Conservation (phyloP, 2,888 invertebrate genomes). For the Augiades crinisus region DNA sequence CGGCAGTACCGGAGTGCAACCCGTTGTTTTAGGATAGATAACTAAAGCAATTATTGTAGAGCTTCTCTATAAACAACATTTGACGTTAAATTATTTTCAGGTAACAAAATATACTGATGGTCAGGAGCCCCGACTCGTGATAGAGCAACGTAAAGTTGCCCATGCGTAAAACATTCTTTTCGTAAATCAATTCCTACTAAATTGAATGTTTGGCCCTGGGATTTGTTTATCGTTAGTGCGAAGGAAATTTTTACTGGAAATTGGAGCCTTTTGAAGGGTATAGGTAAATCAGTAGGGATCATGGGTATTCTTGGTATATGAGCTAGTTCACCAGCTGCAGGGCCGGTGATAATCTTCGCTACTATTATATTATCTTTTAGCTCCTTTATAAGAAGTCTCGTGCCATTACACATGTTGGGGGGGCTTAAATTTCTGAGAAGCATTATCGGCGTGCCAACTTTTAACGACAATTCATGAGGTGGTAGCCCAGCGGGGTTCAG, state of each 20-base stretch:
- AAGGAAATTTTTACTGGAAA: conserved; percentile 28
- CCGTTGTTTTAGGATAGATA: too few relatives aligned
- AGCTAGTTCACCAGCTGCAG: conserved; percentile 34
- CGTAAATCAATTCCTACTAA: too few relatives aligned
- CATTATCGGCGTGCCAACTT: conserved; percentile 13
- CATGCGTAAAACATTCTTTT: too few relatives aligned
- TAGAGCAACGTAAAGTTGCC: too few relatives aligned
- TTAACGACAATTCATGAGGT: conserved; percentile 34
- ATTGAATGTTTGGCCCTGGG: neutral
- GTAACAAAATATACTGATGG: too few relatives aligned
- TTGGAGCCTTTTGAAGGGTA: conserved; percentile 35
- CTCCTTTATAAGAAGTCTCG: conserved; percentile 31
- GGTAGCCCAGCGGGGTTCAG: conserved; percentile 35
- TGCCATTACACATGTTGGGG: conserved; percentile 29
- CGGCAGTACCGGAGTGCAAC: too few relatives aligned
- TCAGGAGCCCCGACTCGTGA: too few relatives aligned
- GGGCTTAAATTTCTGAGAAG: conserved; percentile 27
- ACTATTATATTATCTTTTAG: conserved; percentile 36
- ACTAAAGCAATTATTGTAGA: too few relatives aligned
- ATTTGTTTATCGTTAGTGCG: conserved; percentile 29
- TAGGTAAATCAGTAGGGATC: conserved; percentile 34
- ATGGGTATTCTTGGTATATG: conserved; percentile 34
- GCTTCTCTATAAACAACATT: too few relatives aligned
- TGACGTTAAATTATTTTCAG: too few relatives aligned
- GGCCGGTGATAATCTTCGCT: conserved; percentile 35